Evolutionary conservation across 2,888 invertebrate species (phyloP), one percentile per base, ranked within the genome.

Genomic region (Pollenia angustigena): DNA sequence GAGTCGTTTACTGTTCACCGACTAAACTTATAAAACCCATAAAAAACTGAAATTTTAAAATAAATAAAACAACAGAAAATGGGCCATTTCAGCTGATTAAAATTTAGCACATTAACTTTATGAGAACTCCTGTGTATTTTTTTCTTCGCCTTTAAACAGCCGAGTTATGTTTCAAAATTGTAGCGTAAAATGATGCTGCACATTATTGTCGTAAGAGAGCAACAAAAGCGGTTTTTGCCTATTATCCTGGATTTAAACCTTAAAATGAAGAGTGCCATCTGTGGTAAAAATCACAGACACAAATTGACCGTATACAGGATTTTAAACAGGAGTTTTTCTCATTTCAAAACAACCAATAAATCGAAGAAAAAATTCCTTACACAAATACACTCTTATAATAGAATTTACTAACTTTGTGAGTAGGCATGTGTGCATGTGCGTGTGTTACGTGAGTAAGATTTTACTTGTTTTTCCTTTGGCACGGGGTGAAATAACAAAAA

Each of bases 401-500:
- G 32, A 32, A 32, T 32, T 32, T 6, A 75, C 50, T 6, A 14
- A 54, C 32, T 32, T 32, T 32, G 32, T 32, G 6, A 32, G 32
- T 32, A 42, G 54, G 9, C 1, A 32, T 2, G 4, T n/a, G 4
- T 69, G 9, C 48, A 40, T 14, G 9, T 69, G 23, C 10, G 2
- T 50, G 12, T 23, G 8, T 42, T 56, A n/a, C 1, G 4, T 50
- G 18, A 48, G 42, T 1, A 1, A n/a, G 40, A 18, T 66, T 7
- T 4, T n/a, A 40, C 16, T 76, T 64, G 18, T 52, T 71, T 69
- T 23, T 46, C 8, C 8, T 71, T 42, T 40, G 4, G 16, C 7
- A 72, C 7, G 44, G 83, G 83, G 78, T 79, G 64, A 78, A 54
- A 62, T 75, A 68, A 66, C 23, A 52, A n/a, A 58, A 69, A 40